A percentile compares a stretch with the other conserved stretches of the same genome.
phyloP scores from a whole-genome alignment of 2,888 invertebrate species.

The Athrips mouffetella region DNA sequence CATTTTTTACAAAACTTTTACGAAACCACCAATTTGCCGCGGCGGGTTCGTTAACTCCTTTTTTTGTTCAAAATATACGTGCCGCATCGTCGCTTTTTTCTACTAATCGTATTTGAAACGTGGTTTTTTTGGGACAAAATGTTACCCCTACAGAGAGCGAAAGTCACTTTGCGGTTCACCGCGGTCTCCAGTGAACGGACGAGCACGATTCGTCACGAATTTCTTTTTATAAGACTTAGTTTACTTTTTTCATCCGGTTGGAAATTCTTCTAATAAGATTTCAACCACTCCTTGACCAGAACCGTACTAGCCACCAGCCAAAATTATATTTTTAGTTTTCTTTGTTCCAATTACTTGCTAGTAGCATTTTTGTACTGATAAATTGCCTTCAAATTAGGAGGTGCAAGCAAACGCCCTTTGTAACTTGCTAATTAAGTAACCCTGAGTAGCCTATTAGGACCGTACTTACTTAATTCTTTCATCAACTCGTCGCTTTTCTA shows the following conservation, averaged over 20 bases:
- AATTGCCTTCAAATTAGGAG: background rate
- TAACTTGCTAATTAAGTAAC: background rate
- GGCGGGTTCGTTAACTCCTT: conserved; percentile 16
- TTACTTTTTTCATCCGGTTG: too few species aligned
- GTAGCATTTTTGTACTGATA: background rate
- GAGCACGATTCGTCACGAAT: conserved; percentile 9
- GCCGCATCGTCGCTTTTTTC: conserved; percentile 11
- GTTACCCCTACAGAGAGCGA: conserved; percentile 18
- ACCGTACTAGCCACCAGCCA: too few species aligned
- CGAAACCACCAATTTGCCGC: conserved; percentile 6
- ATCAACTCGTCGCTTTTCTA: background rate
- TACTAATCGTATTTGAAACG: conserved; percentile 8
- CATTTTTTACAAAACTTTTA: conserved; percentile 1
- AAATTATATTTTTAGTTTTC: too few species aligned
- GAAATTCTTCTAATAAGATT: background rate
- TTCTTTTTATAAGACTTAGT: conserved; percentile 10
- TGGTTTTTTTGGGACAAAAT: conserved; percentile 14
- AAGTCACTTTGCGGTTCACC: conserved; percentile 20
- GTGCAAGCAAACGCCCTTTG: background rate
- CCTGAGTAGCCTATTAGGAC: background rate
- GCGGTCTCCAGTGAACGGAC: conserved; percentile 6
- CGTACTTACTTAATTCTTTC: background rate
- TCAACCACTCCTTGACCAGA: too few species aligned
- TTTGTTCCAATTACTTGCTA: too few species aligned
- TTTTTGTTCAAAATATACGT: conserved; percentile 15